These are phyloP conservation scores for Peromyscus melanophrys DNA, from an alignment of 2,797 vertebrate genomes.

Conservation along the genomic window DNA sequence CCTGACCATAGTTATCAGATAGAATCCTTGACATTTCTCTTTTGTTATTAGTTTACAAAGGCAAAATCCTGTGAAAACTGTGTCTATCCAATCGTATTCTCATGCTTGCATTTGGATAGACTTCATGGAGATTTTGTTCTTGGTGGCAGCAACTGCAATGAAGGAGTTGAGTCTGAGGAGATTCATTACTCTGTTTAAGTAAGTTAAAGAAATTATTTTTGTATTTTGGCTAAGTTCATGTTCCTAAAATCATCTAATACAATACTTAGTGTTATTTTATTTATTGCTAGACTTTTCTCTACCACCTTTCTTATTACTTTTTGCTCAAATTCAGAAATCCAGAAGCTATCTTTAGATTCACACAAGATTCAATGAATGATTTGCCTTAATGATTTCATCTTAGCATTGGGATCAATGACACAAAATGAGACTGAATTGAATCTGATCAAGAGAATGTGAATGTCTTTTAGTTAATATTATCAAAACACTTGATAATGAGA, in stretches of 20 bases:
- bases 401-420: background rate
- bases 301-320: background rate
- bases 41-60: background rate
- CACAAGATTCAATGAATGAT: background rate
- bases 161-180: background rate
- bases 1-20: background rate
- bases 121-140: background rate
- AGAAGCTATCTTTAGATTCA: background rate
- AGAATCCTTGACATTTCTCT: background rate
- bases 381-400: background rate
- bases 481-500: background rate
- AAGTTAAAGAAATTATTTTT: background rate
- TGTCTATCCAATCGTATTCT: fast-evolving
- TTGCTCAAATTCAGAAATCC: background rate
- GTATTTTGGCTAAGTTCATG: background rate
- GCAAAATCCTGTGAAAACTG: background rate
- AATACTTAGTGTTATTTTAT: background rate
- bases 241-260: background rate
- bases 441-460: background rate
- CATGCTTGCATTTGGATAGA: background rate
- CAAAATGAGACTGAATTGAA: background rate
- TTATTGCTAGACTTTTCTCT: background rate
- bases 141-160: background rate
- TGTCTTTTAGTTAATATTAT: background rate
- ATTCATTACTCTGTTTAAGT: background rate